Percentiles rank a stretch among this genome's conserved stretches.
phyloP scores from a whole-genome alignment of 2,888 invertebrate genomes.

The Lasioglossum calceatum region DNA sequence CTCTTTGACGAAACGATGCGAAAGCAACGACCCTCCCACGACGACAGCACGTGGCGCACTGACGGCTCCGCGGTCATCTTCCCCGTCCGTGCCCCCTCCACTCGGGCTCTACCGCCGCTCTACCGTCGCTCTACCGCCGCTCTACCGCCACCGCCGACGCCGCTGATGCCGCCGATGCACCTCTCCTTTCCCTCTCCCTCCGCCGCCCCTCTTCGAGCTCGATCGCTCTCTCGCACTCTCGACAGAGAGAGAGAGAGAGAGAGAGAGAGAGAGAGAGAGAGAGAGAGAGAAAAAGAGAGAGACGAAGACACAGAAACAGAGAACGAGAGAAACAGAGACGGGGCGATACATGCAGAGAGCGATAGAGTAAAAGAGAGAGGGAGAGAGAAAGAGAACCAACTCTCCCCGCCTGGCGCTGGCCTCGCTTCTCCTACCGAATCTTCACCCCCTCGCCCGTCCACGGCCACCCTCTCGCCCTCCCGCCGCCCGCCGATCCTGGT shows the following conservation, averaged over 20 bases:
- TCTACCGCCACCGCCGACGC: slow-evolving; percentile 41
- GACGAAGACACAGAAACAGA: background rate
- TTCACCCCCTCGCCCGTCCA: slow-evolving; percentile 21
- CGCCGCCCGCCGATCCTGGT: background rate
- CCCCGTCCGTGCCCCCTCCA: slow-evolving; percentile 77
- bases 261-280: background rate
- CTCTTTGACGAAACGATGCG: slow-evolving; percentile 60
- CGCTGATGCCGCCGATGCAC: slow-evolving; percentile 26
- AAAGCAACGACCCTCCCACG: slow-evolving; percentile 80
- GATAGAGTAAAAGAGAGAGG: background rate
- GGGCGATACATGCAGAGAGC: background rate
- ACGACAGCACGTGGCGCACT: slow-evolving; percentile 84
- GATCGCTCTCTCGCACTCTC: slow-evolving; percentile 7
- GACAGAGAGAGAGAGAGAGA: background rate
- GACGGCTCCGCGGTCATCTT: slow-evolving; percentile 81
- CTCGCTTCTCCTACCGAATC: slow-evolving; percentile 68
- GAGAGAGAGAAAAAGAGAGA: background rate
- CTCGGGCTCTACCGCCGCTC: slow-evolving; percentile 14
- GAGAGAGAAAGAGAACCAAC: background rate
- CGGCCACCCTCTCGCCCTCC: background rate
- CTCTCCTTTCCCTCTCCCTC: slow-evolving; percentile 29
- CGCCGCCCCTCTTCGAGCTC: background rate
- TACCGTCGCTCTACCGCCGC: slow-evolving; percentile 31
- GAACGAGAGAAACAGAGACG: background rate
- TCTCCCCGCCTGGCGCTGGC: slow-evolving; percentile 55